Base-by-base conservation (phyloP, 2,888 invertebrate species). In the Pecten maximus region DNA sequence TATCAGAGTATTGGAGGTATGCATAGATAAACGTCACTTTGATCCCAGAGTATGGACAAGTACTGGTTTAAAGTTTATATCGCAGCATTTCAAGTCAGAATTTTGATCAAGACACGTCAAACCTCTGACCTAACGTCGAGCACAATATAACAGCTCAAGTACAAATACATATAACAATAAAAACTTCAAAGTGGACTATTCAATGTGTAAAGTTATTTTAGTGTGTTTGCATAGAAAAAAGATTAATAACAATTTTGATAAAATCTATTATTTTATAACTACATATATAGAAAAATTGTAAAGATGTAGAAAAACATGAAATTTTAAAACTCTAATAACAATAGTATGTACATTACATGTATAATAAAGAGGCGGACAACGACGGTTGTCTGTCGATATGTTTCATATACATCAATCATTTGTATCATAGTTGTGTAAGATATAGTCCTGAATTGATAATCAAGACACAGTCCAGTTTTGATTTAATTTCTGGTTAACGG, bases 211-310 rank as follows among this genome's bases (percentile, higher is more conserved):
- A 74, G 19, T 35, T 74, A 74, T 74, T 28, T 35, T 10, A 74
- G 10, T 35, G 74, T 74, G 35, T n/a, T 74, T 74, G 74, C 74
- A 74, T 74, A 74, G 74, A 74, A 74, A 54, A 74, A 74, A 74
- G 74, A 35, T 74, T 44, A 35, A 35, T 23, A 74, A 74, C 74
- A 28, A 28, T 74, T 28, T 3, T 19, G 50, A 74, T 74, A 74
- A 74, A 44, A 74, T 74, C 74, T 74, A 74, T 35, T 35, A 74
- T 35, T 74, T 74, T 8, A 74, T 74, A 74, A 74, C 74, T 74
- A 74, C 74, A 74, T 74, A 74, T 6, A 15, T 74, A 35, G 6
- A 16, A 28, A 74, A 74, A 74, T 74, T 74, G 28, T 74, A 74
- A 35, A 74, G 28, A 35, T 28, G 10, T 74, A 35, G 35, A 74